phyloP scores from a whole-genome alignment of 2,113 vertebrate genomes.

The Odobenus rosmarus region DNA sequence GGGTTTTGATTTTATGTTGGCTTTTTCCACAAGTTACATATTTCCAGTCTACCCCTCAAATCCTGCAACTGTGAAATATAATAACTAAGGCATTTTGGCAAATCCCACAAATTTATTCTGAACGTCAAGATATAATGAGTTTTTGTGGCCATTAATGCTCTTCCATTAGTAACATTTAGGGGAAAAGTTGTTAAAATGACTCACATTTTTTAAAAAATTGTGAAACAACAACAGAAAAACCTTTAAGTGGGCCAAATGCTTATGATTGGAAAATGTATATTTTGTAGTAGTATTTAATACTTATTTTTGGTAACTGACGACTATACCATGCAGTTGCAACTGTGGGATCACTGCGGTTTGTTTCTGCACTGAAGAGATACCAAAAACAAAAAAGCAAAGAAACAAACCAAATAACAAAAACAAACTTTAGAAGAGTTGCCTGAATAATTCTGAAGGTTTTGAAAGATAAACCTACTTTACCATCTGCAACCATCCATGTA shows the following conservation, averaged over 20 bases:
- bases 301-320: conserved; percentile 22
- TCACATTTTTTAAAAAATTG: conserved; percentile 27
- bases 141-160: conserved; percentile 37
- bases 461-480: neutral
- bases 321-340: neutral
- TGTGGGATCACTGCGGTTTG: neutral
- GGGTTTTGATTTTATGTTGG: conserved; percentile 57
- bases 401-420: neutral
- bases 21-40: conserved; percentile 35
- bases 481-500: neutral
- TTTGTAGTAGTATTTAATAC: neutral
- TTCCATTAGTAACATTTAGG: conserved; percentile 68
- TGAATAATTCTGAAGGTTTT: neutral
- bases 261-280: conserved; percentile 19
- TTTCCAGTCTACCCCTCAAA: conserved; percentile 71
- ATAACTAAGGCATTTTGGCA: conserved; percentile 54
- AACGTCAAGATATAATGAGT: conserved; percentile 63
- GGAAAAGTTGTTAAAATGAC: conserved; percentile 34
- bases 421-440: neutral
- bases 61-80: conserved; percentile 54
- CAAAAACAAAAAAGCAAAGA: neutral
- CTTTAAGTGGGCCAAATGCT: neutral
- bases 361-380: neutral
- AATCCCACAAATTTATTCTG: conserved; percentile 31
- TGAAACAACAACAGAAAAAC: neutral